Base-by-base conservation (phyloP, 2,113 vertebrate genomes). In the Pleuronectes platessa region DNA sequence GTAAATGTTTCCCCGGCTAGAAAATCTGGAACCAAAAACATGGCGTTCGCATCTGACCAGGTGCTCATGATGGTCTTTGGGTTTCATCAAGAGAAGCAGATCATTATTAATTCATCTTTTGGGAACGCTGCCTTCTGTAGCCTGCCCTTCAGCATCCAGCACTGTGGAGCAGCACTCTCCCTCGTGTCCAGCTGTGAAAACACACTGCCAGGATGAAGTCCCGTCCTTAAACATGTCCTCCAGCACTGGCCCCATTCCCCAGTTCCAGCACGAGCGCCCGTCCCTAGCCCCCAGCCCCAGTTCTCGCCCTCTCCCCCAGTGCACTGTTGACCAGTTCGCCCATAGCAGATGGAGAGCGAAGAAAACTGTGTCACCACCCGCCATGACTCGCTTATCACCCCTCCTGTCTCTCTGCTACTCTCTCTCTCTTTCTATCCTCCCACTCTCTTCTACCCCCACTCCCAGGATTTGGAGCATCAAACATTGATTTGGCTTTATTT, bases 401-500 rank as follows among this genome's bases (percentile, higher is more conserved):
- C 68, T 79, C 81, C 73, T 77, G 2, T 55, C 54, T 23, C 54
- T 56, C 53, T 21, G 53, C 58, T 40, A 55, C 76, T 77, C 75
- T 82, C 65, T 63, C 27, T 65, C 74, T 55, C 54, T 68, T 68
- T 72, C 82, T 79, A 64, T 86, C 86, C 83, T 77, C 81, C 83
- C 82, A 84, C 87, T 83, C 87, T 61, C 66, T 77, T 78, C 71
- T 74, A 75, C 56, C 71, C 79, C 79, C 76, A 49, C 79, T 83
- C 61, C 49, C 79, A 79, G 83, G 83, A 89, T 90, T 74, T 82
- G 78, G 79, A 90, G 85, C 84, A 75, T 71, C 68, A 88, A 85
- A 82, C 89, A 85, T 89, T 83, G 72, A 89, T 88, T 89, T 83
- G 68, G 69, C 69, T 78, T 70, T 88, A 88, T 91, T 90, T 89